Evolutionary conservation across 2,797 vertebrate genomes (phyloP).

Genomic region (Hypotaenidia okinawae): DNA sequence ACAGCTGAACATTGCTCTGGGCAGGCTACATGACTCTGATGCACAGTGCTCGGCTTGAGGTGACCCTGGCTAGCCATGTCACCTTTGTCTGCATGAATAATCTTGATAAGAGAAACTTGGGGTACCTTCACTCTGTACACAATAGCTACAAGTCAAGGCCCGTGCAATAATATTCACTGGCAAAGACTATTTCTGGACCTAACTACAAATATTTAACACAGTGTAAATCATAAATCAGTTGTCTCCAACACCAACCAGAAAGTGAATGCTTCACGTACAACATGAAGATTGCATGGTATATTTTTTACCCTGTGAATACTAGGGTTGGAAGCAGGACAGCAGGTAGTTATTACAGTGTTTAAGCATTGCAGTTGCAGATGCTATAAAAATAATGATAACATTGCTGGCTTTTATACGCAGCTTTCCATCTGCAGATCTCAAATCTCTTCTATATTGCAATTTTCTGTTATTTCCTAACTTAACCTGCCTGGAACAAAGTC

Average conservation of each 20-base stretch:
- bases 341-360: not conserved
- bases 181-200: conserved; percentile 26
- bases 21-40: not conserved
- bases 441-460: conserved; percentile 27
- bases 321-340: not conserved
- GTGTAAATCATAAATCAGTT: conserved; percentile 2
- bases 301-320: not conserved
- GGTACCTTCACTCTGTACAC: not conserved
- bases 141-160: not conserved
- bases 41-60: not conserved
- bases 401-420: not conserved
- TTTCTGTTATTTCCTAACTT: conserved; percentile 46
- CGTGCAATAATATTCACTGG: not conserved
- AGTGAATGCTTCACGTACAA: not conserved
- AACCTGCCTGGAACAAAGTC: conserved; percentile 17
- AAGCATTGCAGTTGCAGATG: not conserved
- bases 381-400: conserved; percentile 1
- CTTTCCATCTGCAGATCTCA: conserved; percentile 42
- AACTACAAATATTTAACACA: not conserved
- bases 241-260: not conserved
- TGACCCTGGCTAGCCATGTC: not conserved
- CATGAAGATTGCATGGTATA: not conserved
- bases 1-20: rapidly evolving
- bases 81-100: not conserved
- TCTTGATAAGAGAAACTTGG: not conserved